These are phyloP conservation scores for Caenorhabditis becei DNA, from an alignment of 2,888 invertebrate genomes.

Conservation along the genomic window DNA sequence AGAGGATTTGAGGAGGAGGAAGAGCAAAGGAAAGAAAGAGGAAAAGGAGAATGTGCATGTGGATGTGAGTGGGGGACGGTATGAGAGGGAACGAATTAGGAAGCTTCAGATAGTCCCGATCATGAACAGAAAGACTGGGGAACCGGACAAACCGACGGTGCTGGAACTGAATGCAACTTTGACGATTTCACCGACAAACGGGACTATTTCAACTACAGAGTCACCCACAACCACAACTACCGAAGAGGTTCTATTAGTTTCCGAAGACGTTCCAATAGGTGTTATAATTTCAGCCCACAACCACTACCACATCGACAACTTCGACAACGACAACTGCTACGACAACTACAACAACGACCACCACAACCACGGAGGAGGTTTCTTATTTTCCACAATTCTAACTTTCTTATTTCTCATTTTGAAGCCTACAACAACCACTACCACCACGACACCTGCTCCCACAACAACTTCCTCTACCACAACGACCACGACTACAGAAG, in stretches of 20 bases:
- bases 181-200: background rate
- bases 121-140: slow-evolving; percentile 51
- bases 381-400: background rate
- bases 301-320: background rate
- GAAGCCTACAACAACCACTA: slow-evolving; percentile 12
- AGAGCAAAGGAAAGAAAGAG: slow-evolving; percentile 10
- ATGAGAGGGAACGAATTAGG: no score
- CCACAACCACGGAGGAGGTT: slow-evolving; percentile 8
- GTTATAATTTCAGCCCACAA: background rate
- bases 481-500: slow-evolving; percentile 29
- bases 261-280: background rate
- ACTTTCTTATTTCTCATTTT: no score
- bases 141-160: slow-evolving; percentile 26
- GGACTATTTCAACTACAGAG: background rate
- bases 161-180: slow-evolving; percentile 13
- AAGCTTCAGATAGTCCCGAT: slow-evolving; percentile 56
- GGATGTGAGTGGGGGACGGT: slow-evolving; percentile 40
- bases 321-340: background rate
- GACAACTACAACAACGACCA: slow-evolving; percentile 3
- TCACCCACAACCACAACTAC: background rate
- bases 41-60: slow-evolving; percentile 52
- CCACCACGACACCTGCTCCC: slow-evolving; percentile 4
- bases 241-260: background rate
- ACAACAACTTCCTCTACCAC: slow-evolving; percentile 1
- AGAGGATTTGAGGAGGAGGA: slow-evolving; percentile 29